These are phyloP conservation scores for Apis laboriosa DNA, from an alignment of 1,140 invertebrate genomes.

Conservation along the genomic window DNA sequence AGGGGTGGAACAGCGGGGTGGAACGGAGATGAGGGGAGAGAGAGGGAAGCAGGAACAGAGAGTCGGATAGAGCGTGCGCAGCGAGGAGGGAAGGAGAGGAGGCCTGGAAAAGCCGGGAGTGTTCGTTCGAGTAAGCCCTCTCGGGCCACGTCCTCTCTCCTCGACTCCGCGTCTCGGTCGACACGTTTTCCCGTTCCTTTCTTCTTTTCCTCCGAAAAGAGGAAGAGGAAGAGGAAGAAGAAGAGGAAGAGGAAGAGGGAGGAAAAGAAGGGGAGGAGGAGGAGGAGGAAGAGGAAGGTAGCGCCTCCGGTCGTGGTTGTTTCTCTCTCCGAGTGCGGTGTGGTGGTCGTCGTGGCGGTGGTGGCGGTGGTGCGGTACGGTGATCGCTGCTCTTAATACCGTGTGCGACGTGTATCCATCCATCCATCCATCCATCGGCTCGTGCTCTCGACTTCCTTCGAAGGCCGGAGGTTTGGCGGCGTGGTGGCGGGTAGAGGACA, in stretches of 20 bases:
- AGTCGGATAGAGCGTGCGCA: constrained; percentile 36
- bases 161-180: constrained; percentile 32
- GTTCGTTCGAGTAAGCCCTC: constrained; percentile 47
- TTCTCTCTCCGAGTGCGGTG: too few species aligned
- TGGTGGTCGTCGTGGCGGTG: neutral
- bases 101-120: constrained; percentile 58
- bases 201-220: too few species aligned
- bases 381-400: too few species aligned
- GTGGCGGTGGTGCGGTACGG: neutral
- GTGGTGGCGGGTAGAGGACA: neutral
- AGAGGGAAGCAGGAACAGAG: neutral
- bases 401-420: too few species aligned
- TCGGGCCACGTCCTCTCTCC: constrained; percentile 27
- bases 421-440: too few species aligned
- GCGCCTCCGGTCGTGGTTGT: neutral
- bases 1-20: neutral
- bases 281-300: too few species aligned
- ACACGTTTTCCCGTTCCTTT: constrained; percentile 30
- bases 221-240: too few species aligned
- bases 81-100: constrained; percentile 26
- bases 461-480: neutral
- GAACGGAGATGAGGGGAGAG: neutral
- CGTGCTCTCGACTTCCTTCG: neutral
- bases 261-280: too few species aligned
- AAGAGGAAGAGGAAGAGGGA: too few species aligned